phyloP scores from a whole-genome alignment of 1,140 invertebrate genomes.

The Stenopsyche tienmushanensis region DNA sequence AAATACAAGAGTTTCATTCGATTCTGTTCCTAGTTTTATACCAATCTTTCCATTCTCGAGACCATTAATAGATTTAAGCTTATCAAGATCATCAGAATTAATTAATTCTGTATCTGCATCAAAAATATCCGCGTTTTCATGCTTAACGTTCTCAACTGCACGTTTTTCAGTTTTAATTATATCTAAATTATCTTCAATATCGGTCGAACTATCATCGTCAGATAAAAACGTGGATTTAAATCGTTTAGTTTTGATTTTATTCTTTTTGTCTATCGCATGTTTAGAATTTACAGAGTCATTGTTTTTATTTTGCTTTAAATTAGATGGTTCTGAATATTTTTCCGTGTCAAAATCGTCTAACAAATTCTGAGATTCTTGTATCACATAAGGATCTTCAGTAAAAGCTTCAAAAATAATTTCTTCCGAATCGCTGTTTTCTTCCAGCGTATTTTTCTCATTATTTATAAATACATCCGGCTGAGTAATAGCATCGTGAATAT shows the following conservation, averaged over 20 bases:
- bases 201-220: constrained; percentile 6
- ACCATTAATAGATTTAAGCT: too few relatives aligned
- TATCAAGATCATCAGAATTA: too few relatives aligned
- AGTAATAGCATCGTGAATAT: not conserved
- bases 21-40: too few relatives aligned
- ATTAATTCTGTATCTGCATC: too few relatives aligned
- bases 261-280: not conserved
- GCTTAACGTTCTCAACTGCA: too few relatives aligned
- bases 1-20: too few relatives aligned
- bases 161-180: too few relatives aligned
- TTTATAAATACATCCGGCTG: not conserved
- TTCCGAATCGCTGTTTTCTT: not conserved
- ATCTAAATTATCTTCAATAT: not conserved
- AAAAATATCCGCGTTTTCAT: too few relatives aligned
- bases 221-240: too few relatives aligned
- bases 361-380: constrained; percentile 3
- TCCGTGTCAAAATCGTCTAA: not conserved
- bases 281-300: not conserved
- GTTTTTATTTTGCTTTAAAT: too few relatives aligned
- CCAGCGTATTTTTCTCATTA: not conserved
- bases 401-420: not conserved
- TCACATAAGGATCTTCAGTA: not conserved
- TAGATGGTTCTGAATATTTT: not conserved
- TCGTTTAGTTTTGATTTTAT: not conserved
- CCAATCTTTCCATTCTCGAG: too few relatives aligned